A percentile compares a stretch with the other conserved stretches of the same genome.
Conservation (phyloP, 2,113 vertebrate species). For the Coturnix japonica region DNA sequence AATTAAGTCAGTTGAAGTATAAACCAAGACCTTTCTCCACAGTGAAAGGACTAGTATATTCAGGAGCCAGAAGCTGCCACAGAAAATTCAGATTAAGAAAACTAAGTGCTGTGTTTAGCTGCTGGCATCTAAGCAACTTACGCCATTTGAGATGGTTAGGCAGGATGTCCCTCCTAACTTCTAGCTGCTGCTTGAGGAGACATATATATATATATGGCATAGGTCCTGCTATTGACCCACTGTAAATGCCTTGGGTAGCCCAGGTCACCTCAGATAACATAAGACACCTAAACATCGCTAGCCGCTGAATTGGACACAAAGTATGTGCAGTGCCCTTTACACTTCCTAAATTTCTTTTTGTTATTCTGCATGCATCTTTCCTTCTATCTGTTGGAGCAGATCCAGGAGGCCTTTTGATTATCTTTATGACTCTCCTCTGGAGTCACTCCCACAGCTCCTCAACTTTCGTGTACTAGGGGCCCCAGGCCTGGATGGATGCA, state of each 20-base stretch:
- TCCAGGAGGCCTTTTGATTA: too few relatives aligned
- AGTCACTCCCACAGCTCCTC: too few relatives aligned
- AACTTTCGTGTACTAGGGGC: too few relatives aligned
- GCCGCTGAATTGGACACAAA: neutral
- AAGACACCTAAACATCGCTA: rapidly evolving
- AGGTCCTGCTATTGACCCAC: neutral
- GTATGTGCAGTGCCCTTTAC: neutral
- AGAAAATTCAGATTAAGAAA: neutral
- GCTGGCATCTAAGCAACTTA: neutral
- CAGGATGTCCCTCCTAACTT: neutral
- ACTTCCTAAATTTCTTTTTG: neutral
- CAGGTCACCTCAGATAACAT: neutral
- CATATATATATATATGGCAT: neutral
- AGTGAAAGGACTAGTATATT: neutral
- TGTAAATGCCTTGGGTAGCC: neutral
- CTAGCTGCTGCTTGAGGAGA: neutral
- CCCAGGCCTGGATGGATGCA: too few relatives aligned
- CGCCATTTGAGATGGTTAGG: neutral
- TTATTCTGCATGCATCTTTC: neutral
- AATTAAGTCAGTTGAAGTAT: neutral
- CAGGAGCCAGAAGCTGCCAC: neutral
- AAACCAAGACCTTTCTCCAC: neutral
- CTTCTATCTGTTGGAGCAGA: too few relatives aligned
- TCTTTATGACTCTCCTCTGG: too few relatives aligned
- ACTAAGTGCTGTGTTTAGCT: neutral